These are phyloP conservation scores for Xiphorhynchus erythropygius DNA, from an alignment of 2,797 vertebrate genomes.

Conservation along the genomic window DNA sequence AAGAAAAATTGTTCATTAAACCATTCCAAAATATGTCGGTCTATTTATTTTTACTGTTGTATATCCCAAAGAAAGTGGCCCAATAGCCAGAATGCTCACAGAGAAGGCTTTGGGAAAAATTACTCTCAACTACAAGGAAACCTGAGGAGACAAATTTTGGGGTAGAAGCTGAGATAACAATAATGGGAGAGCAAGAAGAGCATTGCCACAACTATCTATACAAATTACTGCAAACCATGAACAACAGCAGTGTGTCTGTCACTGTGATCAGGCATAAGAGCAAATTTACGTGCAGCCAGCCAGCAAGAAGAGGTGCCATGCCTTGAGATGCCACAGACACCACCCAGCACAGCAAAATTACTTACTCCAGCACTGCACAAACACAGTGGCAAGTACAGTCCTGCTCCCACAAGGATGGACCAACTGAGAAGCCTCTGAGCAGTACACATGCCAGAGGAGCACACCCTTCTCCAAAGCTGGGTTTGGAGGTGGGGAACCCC, in stretches of 20 bases:
- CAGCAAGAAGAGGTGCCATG: not conserved
- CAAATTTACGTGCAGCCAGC: not conserved
- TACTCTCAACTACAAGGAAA: not conserved
- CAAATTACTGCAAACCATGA: not conserved
- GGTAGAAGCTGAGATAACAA: not conserved
- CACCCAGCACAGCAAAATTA: rapidly evolving
- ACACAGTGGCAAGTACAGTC: not conserved
- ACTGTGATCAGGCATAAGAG: not conserved
- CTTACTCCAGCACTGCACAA: not conserved
- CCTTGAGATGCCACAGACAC: not conserved
- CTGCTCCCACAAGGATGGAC: not conserved
- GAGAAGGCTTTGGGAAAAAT: not conserved
- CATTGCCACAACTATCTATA: not conserved
- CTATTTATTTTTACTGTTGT: not conserved
- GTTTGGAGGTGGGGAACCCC: not conserved
- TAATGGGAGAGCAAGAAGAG: not conserved
- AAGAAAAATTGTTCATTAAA: not conserved
- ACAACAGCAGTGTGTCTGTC: not conserved
- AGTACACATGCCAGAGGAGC: rapidly evolving
- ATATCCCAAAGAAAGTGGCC: rapidly evolving
- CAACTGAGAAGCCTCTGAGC: not conserved
- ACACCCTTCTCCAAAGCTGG: not conserved
- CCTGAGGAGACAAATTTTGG: not conserved
- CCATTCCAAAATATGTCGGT: not conserved
- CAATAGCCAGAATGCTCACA: not conserved